These are phyloP conservation scores for Tetheella fluctuosa DNA, from an alignment of 2,888 invertebrate genomes.

Conservation along the genomic window DNA sequence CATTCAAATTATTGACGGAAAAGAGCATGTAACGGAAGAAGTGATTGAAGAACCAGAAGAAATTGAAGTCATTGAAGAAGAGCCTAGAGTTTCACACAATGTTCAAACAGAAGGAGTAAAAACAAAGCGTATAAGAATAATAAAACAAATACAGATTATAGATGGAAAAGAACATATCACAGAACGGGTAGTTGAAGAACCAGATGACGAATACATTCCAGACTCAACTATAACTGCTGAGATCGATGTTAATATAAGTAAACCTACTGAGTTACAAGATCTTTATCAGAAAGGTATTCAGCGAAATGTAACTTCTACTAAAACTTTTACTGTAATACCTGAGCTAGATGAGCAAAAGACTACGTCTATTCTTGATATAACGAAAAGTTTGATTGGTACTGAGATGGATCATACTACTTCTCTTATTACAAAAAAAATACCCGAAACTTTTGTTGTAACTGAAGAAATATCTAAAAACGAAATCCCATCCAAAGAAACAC, in stretches of 20 bases:
- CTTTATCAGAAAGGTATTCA: background rate
- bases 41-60: conserved; percentile 93
- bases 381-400: conserved; percentile 36
- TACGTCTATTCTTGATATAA: conserved; percentile 25
- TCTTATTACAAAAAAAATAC: conserved; percentile 17
- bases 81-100: conserved; percentile 62
- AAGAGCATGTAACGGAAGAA: conserved; percentile 92
- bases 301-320: background rate
- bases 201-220: conserved; percentile 51
- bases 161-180: conserved; percentile 91
- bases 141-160: conserved; percentile 88
- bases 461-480: conserved; percentile 18
- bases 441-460: conserved; percentile 19
- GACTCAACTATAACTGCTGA: conserved; percentile 58
- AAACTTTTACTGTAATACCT: conserved; percentile 15
- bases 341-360: conserved; percentile 25
- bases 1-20: conserved; percentile 91
- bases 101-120: conserved; percentile 59
- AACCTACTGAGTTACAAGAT: conserved; percentile 14
- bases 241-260: conserved; percentile 52
- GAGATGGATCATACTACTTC: conserved; percentile 33
- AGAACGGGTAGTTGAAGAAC: conserved; percentile 88
- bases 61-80: conserved; percentile 88
- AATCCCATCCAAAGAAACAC: background rate
- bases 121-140: conserved; percentile 82